Evolutionary conservation across 2,888 invertebrate species (phyloP).

Genomic region (Orthonychiurus folsomi): DNA sequence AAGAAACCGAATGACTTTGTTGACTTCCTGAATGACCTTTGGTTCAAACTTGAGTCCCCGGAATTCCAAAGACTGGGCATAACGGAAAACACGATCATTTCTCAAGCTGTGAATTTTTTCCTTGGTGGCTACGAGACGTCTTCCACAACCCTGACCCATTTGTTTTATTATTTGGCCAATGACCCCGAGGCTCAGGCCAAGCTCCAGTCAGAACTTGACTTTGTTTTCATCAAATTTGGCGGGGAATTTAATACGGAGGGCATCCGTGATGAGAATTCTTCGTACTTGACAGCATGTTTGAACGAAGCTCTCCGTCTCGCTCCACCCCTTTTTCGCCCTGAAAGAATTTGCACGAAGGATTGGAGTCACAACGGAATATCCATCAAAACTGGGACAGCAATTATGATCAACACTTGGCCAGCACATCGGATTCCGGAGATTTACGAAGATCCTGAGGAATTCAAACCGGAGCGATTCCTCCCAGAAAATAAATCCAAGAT

Average conservation of each 20-base stretch:
- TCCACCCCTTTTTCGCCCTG: slow-evolving; percentile 15
- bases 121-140: slow-evolving; percentile 35
- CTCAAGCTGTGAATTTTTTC: slow-evolving; percentile 34
- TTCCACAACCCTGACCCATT: slow-evolving; percentile 23
- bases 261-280: slow-evolving; percentile 8
- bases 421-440: slow-evolving; percentile 12
- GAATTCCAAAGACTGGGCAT: slow-evolving; percentile 27
- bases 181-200: slow-evolving; percentile 28
- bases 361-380: slow-evolving; percentile 12
- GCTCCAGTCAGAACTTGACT: slow-evolving; percentile 26
- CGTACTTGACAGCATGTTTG: slow-evolving; percentile 19
- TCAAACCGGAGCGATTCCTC: slow-evolving; percentile 19
- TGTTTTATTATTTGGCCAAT: slow-evolving; percentile 25
- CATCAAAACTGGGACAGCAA: slow-evolving; percentile 18
- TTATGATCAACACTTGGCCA: slow-evolving; percentile 14
- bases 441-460: slow-evolving; percentile 18
- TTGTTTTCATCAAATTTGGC: slow-evolving; percentile 3
- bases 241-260: slow-evolving; percentile 1
- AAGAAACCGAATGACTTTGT: slow-evolving; percentile 25
- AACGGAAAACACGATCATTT: slow-evolving; percentile 27
- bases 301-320: slow-evolving; percentile 16
- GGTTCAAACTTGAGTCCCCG: slow-evolving; percentile 16
- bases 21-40: slow-evolving; percentile 24
- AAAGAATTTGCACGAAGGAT: slow-evolving; percentile 20
- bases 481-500: slow-evolving; percentile 14